Base-by-base conservation (phyloP, 2,797 vertebrate species). In the Octomys mimax region DNA sequence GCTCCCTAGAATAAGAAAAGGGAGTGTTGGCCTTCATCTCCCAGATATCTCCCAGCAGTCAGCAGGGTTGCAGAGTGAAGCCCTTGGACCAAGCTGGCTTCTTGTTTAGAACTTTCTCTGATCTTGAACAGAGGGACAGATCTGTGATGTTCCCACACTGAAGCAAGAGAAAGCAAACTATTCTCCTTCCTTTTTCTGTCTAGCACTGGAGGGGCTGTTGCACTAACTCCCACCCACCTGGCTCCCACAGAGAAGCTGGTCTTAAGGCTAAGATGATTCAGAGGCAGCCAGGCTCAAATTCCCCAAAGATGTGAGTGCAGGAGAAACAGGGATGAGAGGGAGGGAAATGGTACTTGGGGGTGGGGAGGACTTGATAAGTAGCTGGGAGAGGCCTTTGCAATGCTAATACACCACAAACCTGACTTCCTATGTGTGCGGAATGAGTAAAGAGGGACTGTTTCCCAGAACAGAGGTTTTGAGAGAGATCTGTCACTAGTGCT, bases 41-140 rank as follows among this genome's bases (percentile, higher is more conserved):
- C 62, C n/a, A 64, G 22, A 68, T 26, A 80, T 66, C 54, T 87
- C 83, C 71, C 66, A 88, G 81, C 26, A 82, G 57, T 90, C 19
- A 26, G 66, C 83, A 89, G 90, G 52, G 16, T 19, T 54, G 7
- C 75, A 36, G 79, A 62, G 64, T 68, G 81, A 78, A 46, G 52
- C 66, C 49, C 79, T 2, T 88, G 90, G 71, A 83, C 42, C 42
- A 64, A 91, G 42, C 88, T 92, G 26, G 14, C 71, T 96, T 92
- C 64, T 42, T 52, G 24, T 91, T 92, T 31, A 62, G 46, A 92
- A 83, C 71, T 87, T 89, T 10, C 88, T 97, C 90, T 97, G 89
- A 96, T 84, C 90, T 80, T 85, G 49, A 49, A 71, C 70, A 83
- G 83, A 94, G 62, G 0, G 5, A 78, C 71, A 91, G 93, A 26